A percentile compares a stretch with the other conserved stretches of the same genome.
phyloP scores from a whole-genome alignment of 2,888 invertebrate species.

The Eudasyphora cyanicolor region DNA sequence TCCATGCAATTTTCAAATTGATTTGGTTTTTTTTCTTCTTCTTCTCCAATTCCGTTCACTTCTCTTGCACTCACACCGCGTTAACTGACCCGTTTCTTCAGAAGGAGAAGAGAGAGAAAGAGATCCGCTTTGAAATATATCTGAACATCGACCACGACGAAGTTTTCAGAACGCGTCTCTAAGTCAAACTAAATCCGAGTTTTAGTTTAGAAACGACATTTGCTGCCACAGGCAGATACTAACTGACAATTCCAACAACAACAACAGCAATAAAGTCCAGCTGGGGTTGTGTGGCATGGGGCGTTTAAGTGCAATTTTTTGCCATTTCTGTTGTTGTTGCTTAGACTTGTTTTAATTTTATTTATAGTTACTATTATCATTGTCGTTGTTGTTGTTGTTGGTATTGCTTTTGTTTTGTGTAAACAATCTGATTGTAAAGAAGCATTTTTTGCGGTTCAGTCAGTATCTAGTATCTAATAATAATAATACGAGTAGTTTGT shows the following conservation, averaged over 20 bases:
- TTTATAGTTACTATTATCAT: constrained; percentile 18
- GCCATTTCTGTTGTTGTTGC: constrained; percentile 46
- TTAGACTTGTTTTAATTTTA: constrained; percentile 62
- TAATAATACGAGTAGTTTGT: constrained; percentile 25
- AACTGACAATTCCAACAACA: no score
- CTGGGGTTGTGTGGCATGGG: constrained; percentile 14
- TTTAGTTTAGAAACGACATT: constrained; percentile 25
- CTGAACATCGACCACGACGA: background rate
- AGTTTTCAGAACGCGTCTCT: constrained; percentile 18
- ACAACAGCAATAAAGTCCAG: constrained; percentile 12
- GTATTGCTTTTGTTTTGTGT: constrained; percentile 26
- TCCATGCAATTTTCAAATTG: background rate
- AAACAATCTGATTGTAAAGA: constrained; percentile 56
- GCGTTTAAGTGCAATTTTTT: constrained; percentile 55
- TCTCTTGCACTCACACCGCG: background rate
- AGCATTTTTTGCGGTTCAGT: constrained; percentile 21
- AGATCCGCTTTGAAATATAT: background rate
- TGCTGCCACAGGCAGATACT: no score
- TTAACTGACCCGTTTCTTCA: constrained; percentile 1
- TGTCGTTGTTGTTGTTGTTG: background rate
- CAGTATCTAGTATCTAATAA: background rate
- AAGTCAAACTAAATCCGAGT: constrained; percentile 30
- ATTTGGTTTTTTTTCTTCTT: background rate
- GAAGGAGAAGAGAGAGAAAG: no score
- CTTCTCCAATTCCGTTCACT: background rate